phyloP scores from a whole-genome alignment of 2,797 vertebrate genomes.

The Australoheros facetus region DNA sequence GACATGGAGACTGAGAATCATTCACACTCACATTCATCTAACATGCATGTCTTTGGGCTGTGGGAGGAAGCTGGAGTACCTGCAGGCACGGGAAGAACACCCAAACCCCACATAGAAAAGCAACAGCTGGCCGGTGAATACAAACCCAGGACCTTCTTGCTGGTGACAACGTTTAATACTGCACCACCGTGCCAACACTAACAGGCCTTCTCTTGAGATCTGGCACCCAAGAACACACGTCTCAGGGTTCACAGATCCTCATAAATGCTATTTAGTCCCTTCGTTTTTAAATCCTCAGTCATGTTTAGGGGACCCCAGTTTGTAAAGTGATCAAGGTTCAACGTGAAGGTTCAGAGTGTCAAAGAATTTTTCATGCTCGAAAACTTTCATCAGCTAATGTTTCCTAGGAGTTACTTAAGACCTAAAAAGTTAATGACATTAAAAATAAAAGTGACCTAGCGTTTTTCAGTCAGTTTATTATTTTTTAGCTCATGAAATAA shows the following conservation, averaged over 20 bases:
- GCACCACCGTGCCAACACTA: not conserved
- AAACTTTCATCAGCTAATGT: not conserved
- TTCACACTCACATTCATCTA: not conserved
- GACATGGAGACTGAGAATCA: not conserved
- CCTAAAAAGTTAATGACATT: not conserved
- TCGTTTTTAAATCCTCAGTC: not conserved
- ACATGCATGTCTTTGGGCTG: not conserved
- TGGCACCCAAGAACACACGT: not conserved
- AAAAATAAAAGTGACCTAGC: not conserved
- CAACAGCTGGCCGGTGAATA: not conserved
- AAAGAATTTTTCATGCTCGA: not conserved
- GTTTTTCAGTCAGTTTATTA: not conserved
- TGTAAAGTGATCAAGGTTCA: not conserved
- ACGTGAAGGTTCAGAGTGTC: not conserved
- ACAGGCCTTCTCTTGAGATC: not conserved
- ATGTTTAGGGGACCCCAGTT: not conserved
- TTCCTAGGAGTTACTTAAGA: not conserved
- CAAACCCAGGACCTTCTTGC: not conserved
- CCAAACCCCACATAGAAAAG: not conserved
- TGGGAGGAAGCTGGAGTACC: not conserved
- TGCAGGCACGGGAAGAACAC: not conserved
- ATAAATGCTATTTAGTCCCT: not conserved
- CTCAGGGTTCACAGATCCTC: not conserved
- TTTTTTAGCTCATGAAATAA: not conserved
- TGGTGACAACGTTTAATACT: not conserved